phyloP scores from a whole-genome alignment of 2,888 invertebrate species.

The Arctia plantaginis region DNA sequence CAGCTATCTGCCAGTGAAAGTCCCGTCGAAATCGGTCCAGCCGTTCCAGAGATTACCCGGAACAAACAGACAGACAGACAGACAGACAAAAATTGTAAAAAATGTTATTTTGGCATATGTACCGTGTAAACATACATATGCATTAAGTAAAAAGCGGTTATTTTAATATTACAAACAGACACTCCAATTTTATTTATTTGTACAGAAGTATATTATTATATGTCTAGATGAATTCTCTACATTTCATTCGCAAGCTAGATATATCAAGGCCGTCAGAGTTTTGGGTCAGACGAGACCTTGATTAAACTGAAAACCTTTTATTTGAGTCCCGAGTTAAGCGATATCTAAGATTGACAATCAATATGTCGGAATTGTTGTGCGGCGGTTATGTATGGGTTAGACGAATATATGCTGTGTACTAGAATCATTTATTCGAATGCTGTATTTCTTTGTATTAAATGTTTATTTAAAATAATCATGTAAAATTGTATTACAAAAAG shows the following conservation, averaged over 20 bases:
- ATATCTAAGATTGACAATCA: constrained; percentile 29
- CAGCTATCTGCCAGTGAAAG: too few species aligned
- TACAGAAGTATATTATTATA: too few species aligned
- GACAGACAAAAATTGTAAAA: too few species aligned
- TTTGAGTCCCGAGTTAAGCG: constrained; percentile 24
- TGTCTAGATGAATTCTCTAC: neutral
- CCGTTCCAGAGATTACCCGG: too few species aligned
- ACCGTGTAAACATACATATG: too few species aligned
- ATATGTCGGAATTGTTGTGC: constrained; percentile 22
- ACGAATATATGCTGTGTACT: too few species aligned
- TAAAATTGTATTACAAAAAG: neutral
- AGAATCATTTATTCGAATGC: neutral
- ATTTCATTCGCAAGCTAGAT: constrained; percentile 2
- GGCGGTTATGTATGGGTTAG: neutral
- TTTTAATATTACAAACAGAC: too few species aligned
- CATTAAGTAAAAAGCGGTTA: too few species aligned
- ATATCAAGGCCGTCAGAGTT: constrained; percentile 16
- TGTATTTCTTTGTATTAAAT: neutral
- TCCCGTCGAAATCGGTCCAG: too few species aligned
- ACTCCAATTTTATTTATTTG: too few species aligned
- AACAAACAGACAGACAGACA: too few species aligned
- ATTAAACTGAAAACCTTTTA: constrained; percentile 30
- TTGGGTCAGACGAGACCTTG: constrained; percentile 35
- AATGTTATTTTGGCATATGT: too few species aligned
- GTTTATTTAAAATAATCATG: neutral